Evolutionary conservation across 2,888 invertebrate species (phyloP).

Genomic region (Chamaedrilus cognettii): DNA sequence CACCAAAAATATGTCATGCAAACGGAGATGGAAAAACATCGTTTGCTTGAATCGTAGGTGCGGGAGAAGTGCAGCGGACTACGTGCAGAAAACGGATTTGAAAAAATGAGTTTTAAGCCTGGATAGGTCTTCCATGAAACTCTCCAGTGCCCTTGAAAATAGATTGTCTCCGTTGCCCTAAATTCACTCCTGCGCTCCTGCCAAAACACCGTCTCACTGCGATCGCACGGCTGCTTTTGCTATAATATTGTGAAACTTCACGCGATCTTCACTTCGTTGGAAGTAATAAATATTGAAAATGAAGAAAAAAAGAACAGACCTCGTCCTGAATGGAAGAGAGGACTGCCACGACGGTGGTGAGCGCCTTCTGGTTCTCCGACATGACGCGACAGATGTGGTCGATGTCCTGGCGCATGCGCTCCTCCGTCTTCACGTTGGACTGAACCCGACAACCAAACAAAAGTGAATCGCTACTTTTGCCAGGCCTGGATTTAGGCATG

Average conservation of each 20-base stretch:
- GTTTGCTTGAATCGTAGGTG: too few relatives aligned
- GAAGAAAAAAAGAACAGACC: constrained; percentile 8
- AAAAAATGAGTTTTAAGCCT: too few relatives aligned
- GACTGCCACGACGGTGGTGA: constrained; percentile 57
- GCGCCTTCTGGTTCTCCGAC: constrained; percentile 59
- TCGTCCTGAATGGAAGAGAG: constrained; percentile 54
- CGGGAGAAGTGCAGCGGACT: too few relatives aligned
- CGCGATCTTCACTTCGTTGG: not conserved
- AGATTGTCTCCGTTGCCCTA: too few relatives aligned
- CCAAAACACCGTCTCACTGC: not conserved
- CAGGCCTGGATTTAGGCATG: too few relatives aligned
- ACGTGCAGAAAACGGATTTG: too few relatives aligned
- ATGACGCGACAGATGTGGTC: constrained; percentile 57
- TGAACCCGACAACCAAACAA: constrained; percentile 58
- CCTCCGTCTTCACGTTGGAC: constrained; percentile 55
- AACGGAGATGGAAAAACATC: too few relatives aligned
- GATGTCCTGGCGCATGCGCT: constrained; percentile 55
- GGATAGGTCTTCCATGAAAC: too few relatives aligned
- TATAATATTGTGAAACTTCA: not conserved
- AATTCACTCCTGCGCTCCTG: not conserved
- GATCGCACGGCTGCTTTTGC: not conserved
- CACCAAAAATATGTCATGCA: too few relatives aligned
- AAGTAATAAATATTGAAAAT: not conserved
- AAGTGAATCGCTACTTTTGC: constrained; percentile 45
- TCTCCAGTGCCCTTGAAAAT: too few relatives aligned